Evolutionary conservation across 2,797 vertebrate genomes (phyloP), one percentile per base, ranked within the genome.

Genomic region (Phoeniculus purpureus): DNA sequence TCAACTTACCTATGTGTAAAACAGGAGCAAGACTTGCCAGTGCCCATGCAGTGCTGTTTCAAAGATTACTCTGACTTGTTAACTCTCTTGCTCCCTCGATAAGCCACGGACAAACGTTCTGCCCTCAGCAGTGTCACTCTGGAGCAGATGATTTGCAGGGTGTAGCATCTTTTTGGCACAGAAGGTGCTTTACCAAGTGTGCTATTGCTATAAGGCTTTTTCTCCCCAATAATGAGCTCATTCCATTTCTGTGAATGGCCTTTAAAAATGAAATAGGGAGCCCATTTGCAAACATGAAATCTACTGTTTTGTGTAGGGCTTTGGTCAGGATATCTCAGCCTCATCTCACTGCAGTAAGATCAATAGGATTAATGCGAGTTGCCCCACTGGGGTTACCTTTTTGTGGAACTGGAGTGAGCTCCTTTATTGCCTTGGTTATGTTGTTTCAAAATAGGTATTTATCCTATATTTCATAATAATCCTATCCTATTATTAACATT

Each of bases 231-330:
- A 80, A 73, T 32, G 19, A 92, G n/a, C 74, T 77, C 61, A 54
- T 83, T 94, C 54, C 40, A 40, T 66, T 66, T 62, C 61, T 81
- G 70, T 19, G 81, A 90, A 85, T 47, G 25, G 61, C 81, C 84
- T 94, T 93, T 86, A 88, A 92, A 87, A 93, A 61, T 83, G 81
- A 91, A 86, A 93, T 52, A 70, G 62, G 52, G 54, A 74, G 20
- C 60, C 68, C 61, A 56, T 83, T 67, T 91, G 60, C 81, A 90
- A 77, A 62, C 56, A 62, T 29, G 78, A 83, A 83, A 54, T 77
- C 77, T 80, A 43, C 37, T 26, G 27, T 80, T 89, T 73, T 70
- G 60, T 58, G 81, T 8, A 61, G 81, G 61, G 74, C 43, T 87
- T 78, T 78, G 74, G 78, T 74, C 54, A 66, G 19, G 52, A 50